Evolutionary conservation across 2,113 vertebrate species (phyloP).

Genomic region (Equus quagga): DNA sequence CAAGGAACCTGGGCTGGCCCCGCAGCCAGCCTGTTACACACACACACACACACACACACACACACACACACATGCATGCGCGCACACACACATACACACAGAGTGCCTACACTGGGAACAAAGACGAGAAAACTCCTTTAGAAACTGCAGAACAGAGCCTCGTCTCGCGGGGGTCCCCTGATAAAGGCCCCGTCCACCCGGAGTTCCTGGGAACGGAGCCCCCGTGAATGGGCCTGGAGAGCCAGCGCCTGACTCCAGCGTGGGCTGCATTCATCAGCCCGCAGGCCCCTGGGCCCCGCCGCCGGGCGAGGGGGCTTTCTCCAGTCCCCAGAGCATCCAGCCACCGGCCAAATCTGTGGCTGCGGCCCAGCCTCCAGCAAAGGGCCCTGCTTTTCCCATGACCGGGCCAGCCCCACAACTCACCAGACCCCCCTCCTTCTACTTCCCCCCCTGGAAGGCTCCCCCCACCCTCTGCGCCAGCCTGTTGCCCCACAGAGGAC

Average conservation of each 20-base stretch:
- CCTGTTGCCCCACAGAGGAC: background rate
- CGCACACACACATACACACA: fast-evolving
- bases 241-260: fast-evolving
- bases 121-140: conserved; percentile 15
- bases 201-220: background rate
- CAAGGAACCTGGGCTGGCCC: background rate
- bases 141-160: background rate
- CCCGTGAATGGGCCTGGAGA: background rate
- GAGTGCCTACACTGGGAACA: background rate
- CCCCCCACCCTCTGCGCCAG: background rate
- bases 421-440: background rate
- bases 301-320: background rate
- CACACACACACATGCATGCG: background rate
- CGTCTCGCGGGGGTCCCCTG: background rate
- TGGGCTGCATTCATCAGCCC: fast-evolving
- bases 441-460: background rate
- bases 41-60: fast-evolving
- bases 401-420: background rate
- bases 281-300: fast-evolving
- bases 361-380: background rate
- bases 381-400: background rate
- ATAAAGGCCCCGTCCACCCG: background rate
- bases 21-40: fast-evolving
- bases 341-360: background rate
- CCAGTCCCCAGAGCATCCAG: background rate